Evolutionary conservation across 2,113 vertebrate genomes (phyloP).

Genomic region (Psophia crepitans): DNA sequence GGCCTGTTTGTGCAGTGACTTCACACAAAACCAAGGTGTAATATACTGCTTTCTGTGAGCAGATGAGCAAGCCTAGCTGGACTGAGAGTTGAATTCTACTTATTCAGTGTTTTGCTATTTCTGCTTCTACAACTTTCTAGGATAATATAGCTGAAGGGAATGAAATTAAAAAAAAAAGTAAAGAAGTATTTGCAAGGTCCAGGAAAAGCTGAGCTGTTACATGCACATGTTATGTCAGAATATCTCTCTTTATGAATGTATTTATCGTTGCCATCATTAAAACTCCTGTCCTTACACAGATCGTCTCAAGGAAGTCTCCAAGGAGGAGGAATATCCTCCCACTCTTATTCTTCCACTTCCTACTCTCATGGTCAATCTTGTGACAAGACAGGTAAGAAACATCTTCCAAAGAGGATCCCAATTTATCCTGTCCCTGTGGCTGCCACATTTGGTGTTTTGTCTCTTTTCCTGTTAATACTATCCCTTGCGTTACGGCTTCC

Average conservation of each 20-base stretch:
- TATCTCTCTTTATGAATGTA: neutral
- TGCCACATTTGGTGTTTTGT: neutral
- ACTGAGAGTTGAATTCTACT: no score
- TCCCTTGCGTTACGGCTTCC: neutral
- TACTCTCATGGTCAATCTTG: neutral
- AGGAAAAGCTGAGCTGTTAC: neutral
- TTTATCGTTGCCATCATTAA: neutral
- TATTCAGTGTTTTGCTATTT: no score
- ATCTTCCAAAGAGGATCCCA: neutral
- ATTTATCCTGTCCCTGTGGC: neutral
- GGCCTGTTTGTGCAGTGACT: neutral
- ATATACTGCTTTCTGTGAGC: neutral
- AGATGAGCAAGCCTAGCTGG: neutral
- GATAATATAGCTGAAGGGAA: neutral
- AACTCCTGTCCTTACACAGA: neutral
- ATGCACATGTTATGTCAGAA: neutral
- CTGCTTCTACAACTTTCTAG: neutral
- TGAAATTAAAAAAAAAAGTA: neutral
- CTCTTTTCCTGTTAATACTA: neutral
- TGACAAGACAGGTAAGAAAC: slow-evolving; percentile 23
- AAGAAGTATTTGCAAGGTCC: neutral
- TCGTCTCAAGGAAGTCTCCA: neutral
- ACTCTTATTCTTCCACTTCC: slow-evolving; percentile 24
- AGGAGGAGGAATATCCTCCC: slow-evolving; percentile 13
- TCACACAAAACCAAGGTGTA: neutral